Evolutionary conservation across 2,113 vertebrate species (phyloP), one percentile per base, ranked within the genome.

Genomic region (Xenopus borealis): DNA sequence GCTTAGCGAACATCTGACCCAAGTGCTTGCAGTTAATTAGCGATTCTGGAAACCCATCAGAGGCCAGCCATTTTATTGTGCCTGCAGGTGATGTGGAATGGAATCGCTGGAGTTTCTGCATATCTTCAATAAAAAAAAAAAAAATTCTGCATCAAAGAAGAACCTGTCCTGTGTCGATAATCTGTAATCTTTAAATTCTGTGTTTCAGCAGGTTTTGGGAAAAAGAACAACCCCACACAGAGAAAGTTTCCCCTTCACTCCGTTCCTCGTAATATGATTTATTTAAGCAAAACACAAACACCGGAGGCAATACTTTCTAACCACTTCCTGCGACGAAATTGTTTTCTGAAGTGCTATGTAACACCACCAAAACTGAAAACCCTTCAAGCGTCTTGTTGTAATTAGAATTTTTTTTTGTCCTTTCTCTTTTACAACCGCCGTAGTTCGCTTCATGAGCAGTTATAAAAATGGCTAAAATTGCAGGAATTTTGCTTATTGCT

Each of bases 21-120:
- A 45, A 64, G 46, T 44, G 67, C 50, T 76, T 55, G 66, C 74
- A 69, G 74, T 69, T 69, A 76, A 76, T 76, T 76, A 76, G 74
- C 12, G 66, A 76, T 76, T 76, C 61, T 64, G 66, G 74, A 75
- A 53, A 63, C n/a, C 66, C 59, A 69, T 69, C 74, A 52, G 74
- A 70, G 61, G 66, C 66, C 59, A n/a, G 67, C 23, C 58, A 62
- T 62, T 62, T 69, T 14, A 17, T 17, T 40, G 17, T 64, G 74
- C 74, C 74, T 69, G 74, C 66, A 76, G 74, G 74, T 76, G 61
- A 76, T 57, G 67, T 70, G 45, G 58, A 30, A 70, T 64, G 66
- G 20, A 76, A 76, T 76, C 66, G 63, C 66, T 76, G 55, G 47
- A 46, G 20, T 40, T 69, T 64, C 58, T 76, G 74, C 27, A 64